Conservation (phyloP, 2,888 invertebrate genomes). For the Mycalesis mineus region DNA sequence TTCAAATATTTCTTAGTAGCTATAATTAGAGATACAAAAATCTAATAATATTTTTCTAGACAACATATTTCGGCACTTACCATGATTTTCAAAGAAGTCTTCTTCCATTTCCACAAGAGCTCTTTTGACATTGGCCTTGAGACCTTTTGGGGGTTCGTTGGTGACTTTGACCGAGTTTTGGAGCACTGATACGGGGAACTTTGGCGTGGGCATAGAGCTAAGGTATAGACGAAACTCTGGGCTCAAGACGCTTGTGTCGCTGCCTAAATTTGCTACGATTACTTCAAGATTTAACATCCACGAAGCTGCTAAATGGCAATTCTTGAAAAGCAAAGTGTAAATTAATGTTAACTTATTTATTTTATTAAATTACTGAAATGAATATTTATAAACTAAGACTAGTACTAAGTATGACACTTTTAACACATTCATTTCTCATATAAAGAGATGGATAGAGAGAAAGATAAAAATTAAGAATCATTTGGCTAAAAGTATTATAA, state of each 20-base stretch:
- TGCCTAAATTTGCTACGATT: slow-evolving; percentile 84
- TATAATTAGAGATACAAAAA: no score
- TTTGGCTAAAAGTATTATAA: no score
- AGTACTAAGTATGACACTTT: no score
- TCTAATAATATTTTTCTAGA: no score
- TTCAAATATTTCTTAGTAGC: no score
- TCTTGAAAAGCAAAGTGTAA: slow-evolving; percentile 73
- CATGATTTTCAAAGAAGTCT: slow-evolving; percentile 88
- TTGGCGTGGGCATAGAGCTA: slow-evolving; percentile 91
- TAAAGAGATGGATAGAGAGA: no score
- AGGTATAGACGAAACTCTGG: slow-evolving; percentile 88
- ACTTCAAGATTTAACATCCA: slow-evolving; percentile 94
- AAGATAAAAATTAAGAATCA: no score
- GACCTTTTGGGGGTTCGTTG: slow-evolving; percentile 95
- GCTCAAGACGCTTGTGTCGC: slow-evolving; percentile 81
- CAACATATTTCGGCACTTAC: no score
- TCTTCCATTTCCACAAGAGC: slow-evolving; percentile 87
- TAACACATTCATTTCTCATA: no score
- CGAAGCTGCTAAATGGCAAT: slow-evolving; percentile 94
- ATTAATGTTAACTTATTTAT: no score
- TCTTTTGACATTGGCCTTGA: slow-evolving; percentile 91
- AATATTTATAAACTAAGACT: no score
- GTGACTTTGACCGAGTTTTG: slow-evolving; percentile 97
- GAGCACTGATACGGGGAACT: slow-evolving; percentile 93
- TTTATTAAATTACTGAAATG: no score